Evolutionary conservation across 2,797 vertebrate genomes (phyloP), one percentile per base, ranked within the genome.

Genomic region (Acanthurus tractus): DNA sequence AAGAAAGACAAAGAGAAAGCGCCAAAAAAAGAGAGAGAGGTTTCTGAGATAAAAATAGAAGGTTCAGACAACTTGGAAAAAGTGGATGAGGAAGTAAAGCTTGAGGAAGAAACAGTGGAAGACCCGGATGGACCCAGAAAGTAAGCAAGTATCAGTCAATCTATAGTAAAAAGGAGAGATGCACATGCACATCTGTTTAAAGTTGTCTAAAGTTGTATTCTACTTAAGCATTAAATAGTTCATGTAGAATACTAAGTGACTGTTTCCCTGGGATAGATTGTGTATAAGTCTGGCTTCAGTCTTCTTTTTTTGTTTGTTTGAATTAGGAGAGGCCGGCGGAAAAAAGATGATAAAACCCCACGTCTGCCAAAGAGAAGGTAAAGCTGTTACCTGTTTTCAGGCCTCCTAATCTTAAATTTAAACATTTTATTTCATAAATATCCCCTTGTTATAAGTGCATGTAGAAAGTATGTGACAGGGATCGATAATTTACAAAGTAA

Each of bases 331-430:
- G 97, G 97, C 62, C 95, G 98, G 36, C 95, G 97, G 85, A 96
- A 98, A 93, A 99, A 99, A 95, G 98, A 99, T 78, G 98, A 99
- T 87, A 99, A 99, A 95, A 98, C 97, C 53, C 98, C 98, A 18
- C 95, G 97, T 18, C 94, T 98, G 82, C 98, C 98, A 50, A 99
- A 99, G 86, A 97, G 97, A 90, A 96, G 98, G 98, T 98, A 78
- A 95, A 78, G 22, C 46, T n/a, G 23, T 53, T 42, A 3, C n/a
- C 15, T 50, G n/a, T 58, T 22, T 56, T 44, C 0, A 18, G 9
- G 9, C 10, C 3, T 78, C 3, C 0, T 62, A 46, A 69, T 40
- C 13, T 54, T 4, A 25, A 23, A 18, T 42, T 36, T 11, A 42
- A 34, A 3, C 20, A 20, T 13, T 12, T 13, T 2, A 17, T 34